Evolutionary conservation across 2,888 invertebrate species (phyloP), one percentile per base, ranked within the genome.

Genomic region (Hedychridium roseum): DNA sequence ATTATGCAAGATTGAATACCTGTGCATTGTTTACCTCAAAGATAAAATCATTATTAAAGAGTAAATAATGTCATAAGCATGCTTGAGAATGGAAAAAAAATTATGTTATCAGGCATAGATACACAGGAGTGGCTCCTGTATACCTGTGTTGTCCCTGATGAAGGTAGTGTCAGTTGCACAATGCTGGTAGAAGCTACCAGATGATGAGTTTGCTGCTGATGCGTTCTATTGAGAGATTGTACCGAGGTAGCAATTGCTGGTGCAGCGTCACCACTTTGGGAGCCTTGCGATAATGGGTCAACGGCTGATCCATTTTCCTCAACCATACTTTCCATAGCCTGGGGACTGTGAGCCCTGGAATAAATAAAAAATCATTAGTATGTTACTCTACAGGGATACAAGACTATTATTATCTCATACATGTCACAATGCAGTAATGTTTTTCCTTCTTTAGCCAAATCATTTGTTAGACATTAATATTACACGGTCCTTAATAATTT

Each of bases 261-360:
- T 50, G 73, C 73, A 17, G 82, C 79, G 51, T 81, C 78, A 38
- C 75, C 76, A 57, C 78, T 80, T 63, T 82, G 82, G 51, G 84
- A 82, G 54, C 83, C 81, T 57, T 80, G 80, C 51, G 83, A 81
- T 72, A 85, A 75, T 60, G 85, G 85, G 80, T 84, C 84, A 68
- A 80, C 75, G 73, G 82, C 81, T 78, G 84, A 84, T 75, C 91
- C 91, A 81, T 92, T 92, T 86, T 93, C 93, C 85, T 93, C 92
- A 82, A 92, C 92, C 89, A 93, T 91, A 83, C 90, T 89, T 85
- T 92, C 92, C 92, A 92, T 93, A 85, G 80, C 82, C 82, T 79
- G 80, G 78, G 79, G 74, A 79, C 78, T 71, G 83, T 84, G 83
- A 85, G 85, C 85, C 86, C 87, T 88, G 83, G 80, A 82, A 84